Percentiles rank a stretch among this genome's conserved stretches.
Evolutionary conservation across 2,888 invertebrate species (phyloP).

Genomic region (Hypsopygia costalis): DNA sequence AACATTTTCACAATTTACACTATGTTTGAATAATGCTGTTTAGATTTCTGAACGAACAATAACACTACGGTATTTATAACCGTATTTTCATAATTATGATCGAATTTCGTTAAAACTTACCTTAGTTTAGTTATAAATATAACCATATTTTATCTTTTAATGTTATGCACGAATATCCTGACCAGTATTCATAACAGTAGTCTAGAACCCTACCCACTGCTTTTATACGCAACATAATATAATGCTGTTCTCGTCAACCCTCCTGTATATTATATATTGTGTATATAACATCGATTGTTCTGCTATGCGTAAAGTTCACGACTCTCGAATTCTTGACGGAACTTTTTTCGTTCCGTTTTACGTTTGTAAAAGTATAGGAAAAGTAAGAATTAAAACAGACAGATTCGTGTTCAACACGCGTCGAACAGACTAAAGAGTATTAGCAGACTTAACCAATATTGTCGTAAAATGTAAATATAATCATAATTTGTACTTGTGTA

Average conservation of each 20-base stretch:
- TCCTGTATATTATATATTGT: background rate
- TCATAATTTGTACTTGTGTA: conserved; percentile 66
- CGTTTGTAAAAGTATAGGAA: background rate
- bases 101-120: conserved; percentile 12
- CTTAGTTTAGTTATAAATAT: conserved; percentile 6
- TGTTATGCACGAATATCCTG: conserved; percentile 25
- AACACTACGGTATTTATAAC: too few relatives aligned
- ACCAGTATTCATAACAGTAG: conserved; percentile 35
- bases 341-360: background rate
- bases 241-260: conserved; percentile 13
- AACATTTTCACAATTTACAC: too few relatives aligned
- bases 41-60: too few relatives aligned
- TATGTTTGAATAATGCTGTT: too few relatives aligned
- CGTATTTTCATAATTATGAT: background rate
- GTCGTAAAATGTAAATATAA: conserved; percentile 57
- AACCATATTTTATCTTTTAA: conserved; percentile 13
- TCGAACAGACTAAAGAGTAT: background rate
- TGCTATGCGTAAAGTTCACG: too few relatives aligned
- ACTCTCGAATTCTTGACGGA: background rate
- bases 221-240: conserved; percentile 26
- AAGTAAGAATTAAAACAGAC: background rate
- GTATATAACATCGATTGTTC: background rate
- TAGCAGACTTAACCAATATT: conserved; percentile 27
- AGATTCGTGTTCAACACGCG: background rate
- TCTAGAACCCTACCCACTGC: conserved; percentile 25